Conservation (phyloP, 1,140 invertebrate species). For the Trichoplusia ni region DNA sequence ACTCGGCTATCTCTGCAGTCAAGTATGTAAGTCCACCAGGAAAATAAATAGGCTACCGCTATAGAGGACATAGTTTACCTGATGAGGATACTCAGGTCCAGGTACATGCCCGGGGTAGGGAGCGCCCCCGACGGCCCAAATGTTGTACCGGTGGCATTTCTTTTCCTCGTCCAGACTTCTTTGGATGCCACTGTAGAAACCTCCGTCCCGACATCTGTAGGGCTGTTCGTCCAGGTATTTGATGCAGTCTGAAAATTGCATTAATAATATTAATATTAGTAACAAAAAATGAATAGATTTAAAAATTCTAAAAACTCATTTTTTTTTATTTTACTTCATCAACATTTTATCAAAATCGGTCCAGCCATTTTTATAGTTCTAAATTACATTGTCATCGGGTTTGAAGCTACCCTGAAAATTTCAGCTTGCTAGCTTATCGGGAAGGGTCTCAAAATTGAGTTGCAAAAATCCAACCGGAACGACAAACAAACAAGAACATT, state of each 20-base stretch:
- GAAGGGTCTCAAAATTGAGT: too few relatives aligned
- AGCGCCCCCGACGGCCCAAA: not conserved
- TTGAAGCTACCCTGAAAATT: too few relatives aligned
- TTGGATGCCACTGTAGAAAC: not conserved
- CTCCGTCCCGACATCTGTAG: not conserved
- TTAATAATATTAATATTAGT: too few relatives aligned
- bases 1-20: too few relatives aligned
- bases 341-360: too few relatives aligned
- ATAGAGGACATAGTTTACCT: not conserved
- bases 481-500: not conserved
- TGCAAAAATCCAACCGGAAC: too few relatives aligned
- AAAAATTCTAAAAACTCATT: not conserved
- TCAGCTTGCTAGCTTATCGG: too few relatives aligned
- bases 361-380: too few relatives aligned
- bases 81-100: not conserved
- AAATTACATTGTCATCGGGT: too few relatives aligned
- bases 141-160: not conserved
- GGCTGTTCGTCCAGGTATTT: not conserved
- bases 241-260: conserved; percentile 7
- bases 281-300: too few relatives aligned
- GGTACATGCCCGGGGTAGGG: not conserved
- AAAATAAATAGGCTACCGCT: too few relatives aligned
- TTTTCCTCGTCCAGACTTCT: not conserved
- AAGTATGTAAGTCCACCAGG: too few relatives aligned
- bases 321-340: not conserved